phyloP scores from a whole-genome alignment of 2,113 vertebrate genomes.

The Micronycteris hirsuta region DNA sequence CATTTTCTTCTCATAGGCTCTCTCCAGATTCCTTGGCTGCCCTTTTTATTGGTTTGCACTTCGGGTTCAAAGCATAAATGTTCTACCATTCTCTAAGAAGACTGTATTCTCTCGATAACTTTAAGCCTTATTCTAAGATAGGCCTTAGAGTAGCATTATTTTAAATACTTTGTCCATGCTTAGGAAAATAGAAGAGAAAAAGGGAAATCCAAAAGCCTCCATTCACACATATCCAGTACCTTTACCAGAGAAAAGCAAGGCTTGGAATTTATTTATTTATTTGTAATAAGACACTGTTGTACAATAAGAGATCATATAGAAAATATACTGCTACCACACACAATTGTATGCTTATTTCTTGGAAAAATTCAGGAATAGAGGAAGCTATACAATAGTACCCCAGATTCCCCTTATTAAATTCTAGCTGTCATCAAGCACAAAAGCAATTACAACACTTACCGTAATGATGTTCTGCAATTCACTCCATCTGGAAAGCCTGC shows the following conservation, averaged over 20 bases:
- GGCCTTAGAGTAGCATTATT: conserved; percentile 9
- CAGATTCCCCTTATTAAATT: background rate
- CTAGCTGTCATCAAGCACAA: background rate
- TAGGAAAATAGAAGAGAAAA: background rate
- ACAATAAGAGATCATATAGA: background rate
- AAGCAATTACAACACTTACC: background rate
- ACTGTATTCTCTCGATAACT: background rate
- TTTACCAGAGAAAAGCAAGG: background rate
- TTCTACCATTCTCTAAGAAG: background rate
- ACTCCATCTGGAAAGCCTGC: background rate
- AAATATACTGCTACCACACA: background rate
- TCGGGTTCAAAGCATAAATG: background rate
- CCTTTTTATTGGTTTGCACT: background rate
- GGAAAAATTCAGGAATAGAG: background rate
- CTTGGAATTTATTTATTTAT: background rate
- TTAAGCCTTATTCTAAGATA: background rate
- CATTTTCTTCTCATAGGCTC: background rate
- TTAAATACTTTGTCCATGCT: conserved; percentile 23
- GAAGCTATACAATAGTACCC: background rate
- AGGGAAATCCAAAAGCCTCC: background rate
- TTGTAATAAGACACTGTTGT: background rate
- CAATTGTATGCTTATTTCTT: background rate
- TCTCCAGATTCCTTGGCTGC: background rate
- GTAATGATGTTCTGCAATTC: background rate
- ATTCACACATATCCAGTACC: background rate